phyloP scores from a whole-genome alignment of 1,140 invertebrate genomes.

The Diorhabda sublineata region DNA sequence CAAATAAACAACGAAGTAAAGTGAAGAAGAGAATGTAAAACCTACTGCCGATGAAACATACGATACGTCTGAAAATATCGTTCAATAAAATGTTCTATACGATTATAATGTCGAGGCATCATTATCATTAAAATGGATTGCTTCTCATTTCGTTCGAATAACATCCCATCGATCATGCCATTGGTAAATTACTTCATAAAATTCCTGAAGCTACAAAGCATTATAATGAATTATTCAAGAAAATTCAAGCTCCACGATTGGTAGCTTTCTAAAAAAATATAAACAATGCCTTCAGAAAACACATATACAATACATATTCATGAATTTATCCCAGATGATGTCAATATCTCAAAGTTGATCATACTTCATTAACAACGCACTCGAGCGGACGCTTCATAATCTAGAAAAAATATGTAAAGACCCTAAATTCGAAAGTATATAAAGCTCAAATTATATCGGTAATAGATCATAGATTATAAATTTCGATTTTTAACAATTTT shows the following conservation, averaged over 20 bases:
- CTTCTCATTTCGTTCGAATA: neutral
- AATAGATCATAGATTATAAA: too few species aligned
- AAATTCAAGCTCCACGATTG: neutral
- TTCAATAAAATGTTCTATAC: too few species aligned
- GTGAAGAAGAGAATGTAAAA: too few species aligned
- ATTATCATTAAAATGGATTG: too few species aligned
- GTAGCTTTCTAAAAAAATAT: conserved; percentile 7
- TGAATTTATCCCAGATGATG: conserved; percentile 3
- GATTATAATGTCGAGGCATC: too few species aligned
- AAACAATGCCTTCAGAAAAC: neutral
- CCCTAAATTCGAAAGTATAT: too few species aligned
- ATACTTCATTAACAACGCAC: neutral
- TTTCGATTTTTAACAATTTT: too few species aligned
- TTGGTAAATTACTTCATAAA: neutral
- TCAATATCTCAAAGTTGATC: conserved; percentile 10
- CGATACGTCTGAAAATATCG: too few species aligned
- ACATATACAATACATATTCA: conserved; percentile 7
- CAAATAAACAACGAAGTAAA: too few species aligned
- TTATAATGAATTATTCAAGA: conserved; percentile 7
- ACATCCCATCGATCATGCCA: neutral
- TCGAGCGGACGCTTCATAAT: neutral
- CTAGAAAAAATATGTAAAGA: neutral
- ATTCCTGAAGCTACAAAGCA: neutral
- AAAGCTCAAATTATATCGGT: too few species aligned
- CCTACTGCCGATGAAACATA: too few species aligned